phyloP scores from a whole-genome alignment of 2,113 vertebrate genomes.

The Chionis minor region DNA sequence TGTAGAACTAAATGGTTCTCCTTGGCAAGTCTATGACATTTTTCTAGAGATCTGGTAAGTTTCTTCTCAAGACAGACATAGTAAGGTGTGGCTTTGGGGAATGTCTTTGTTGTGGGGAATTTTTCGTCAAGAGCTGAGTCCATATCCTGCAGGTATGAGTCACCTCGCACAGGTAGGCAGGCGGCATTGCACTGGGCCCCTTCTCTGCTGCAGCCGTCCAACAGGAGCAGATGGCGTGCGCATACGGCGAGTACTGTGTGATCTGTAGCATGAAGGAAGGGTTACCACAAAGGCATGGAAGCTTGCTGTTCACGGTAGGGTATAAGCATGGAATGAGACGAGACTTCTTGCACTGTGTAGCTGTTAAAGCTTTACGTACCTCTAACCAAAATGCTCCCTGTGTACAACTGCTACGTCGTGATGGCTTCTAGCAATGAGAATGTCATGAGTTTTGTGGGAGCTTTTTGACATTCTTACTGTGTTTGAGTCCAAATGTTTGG shows the following conservation, averaged over 20 bases:
- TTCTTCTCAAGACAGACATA: not conserved
- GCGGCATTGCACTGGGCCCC: not conserved
- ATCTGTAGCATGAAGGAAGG: not conserved
- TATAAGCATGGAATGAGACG: not conserved
- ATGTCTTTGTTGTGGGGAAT: not conserved
- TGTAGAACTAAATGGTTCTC: not conserved
- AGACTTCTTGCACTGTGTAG: not conserved
- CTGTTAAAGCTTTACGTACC: not conserved
- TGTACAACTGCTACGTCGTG: fast-evolving
- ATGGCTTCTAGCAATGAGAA: not conserved
- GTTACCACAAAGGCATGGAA: not conserved
- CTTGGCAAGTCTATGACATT: not conserved
- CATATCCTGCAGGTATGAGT: not conserved
- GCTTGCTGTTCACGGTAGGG: not conserved
- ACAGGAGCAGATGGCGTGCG: not conserved
- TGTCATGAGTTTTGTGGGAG: not conserved
- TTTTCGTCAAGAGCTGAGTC: not conserved
- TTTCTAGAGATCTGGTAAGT: not conserved
- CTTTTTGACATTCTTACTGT: not conserved
- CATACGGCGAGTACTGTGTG: not conserved
- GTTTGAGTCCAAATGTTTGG: not conserved
- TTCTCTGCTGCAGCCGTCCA: not conserved
- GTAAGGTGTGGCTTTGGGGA: not conserved
- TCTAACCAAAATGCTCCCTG: not conserved
- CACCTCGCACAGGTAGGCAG: not conserved